Base-by-base conservation (phyloP, 2,888 invertebrate species). In the Coelopa pilipes region DNA sequence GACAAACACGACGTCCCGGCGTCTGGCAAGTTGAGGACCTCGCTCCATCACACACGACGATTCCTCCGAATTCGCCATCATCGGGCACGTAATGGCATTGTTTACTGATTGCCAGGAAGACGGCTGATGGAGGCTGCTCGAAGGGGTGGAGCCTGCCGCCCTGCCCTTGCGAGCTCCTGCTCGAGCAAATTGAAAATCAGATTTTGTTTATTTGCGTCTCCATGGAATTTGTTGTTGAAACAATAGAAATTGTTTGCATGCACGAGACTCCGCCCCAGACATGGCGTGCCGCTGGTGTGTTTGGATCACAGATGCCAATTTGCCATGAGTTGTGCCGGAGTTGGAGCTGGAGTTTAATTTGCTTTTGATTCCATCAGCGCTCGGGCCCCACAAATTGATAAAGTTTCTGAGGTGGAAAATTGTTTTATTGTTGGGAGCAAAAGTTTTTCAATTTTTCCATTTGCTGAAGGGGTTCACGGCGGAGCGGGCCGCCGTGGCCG, bases 381-480 rank as follows among this genome's bases (percentile, higher is more conserved):
- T 60, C 60, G 66, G 59, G 68, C 57, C 71, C 53, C 65, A 72
- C 78, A 83, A 82, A 83, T 84, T 83, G 84, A 81, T 81, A 83
- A 83, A 83, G 84, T 83, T 83, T 81, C 73, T 82, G 84, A 83
- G 83, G 83, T 83, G 83, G 84, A 83, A 83, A 84, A 83, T 84
- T 76, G 80, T 79, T 80, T 81, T 62, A 72, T 76, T 68, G 72
- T 65, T 67, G 70, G 46, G 21, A 53, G 71, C 59, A 55, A 79
- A 83, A 83, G 81, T 83, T 83, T 83, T 83, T 78, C 84, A 83
- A 83, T 83, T 84, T 82, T 77, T 78, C 55, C 78, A 81, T 82
- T 82, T 79, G 81, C 82, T 81, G 63, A 49, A 70, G 70, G 66
- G 70, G 68, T 68, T 72, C 45, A 70, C 45, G 78, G 73, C 76